Conservation (phyloP, 2,888 invertebrate species). For the Hemaris fuciformis region DNA sequence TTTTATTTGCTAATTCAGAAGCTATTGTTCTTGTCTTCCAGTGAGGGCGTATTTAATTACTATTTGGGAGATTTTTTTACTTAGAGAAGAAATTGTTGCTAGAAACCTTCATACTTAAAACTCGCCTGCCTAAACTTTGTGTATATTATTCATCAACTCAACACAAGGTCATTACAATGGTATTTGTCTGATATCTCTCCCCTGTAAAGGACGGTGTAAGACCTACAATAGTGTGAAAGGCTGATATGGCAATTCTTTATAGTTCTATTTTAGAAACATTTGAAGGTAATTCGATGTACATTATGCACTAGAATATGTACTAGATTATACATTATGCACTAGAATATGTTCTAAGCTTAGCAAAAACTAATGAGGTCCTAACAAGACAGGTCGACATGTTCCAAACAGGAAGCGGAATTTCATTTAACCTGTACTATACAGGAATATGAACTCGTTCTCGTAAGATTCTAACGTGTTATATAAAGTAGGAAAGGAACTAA, state of each 20-base stretch:
- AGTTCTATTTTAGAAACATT: too few relatives aligned
- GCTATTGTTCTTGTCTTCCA: not conserved
- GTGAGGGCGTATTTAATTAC: too few relatives aligned
- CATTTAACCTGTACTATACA: conserved; percentile 23
- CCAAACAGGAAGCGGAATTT: conserved; percentile 52
- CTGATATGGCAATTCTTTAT: too few relatives aligned
- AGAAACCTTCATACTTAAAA: too few relatives aligned
- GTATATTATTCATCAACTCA: too few relatives aligned
- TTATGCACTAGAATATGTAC: not conserved
- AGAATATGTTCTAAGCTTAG: not conserved
- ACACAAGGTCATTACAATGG: too few relatives aligned
- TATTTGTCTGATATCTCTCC: too few relatives aligned
- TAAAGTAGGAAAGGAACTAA: not conserved
- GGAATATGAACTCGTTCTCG: conserved; percentile 31
- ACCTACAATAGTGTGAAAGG: too few relatives aligned
- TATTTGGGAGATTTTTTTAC: too few relatives aligned
- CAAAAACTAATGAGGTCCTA: conserved; percentile 17
- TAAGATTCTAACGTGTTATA: conserved; percentile 11
- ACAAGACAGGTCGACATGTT: conserved; percentile 26
- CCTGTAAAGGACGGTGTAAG: too few relatives aligned
- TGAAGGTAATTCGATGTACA: not conserved
- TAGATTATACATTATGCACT: not conserved
- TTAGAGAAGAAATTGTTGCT: too few relatives aligned
- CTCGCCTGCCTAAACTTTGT: too few relatives aligned
- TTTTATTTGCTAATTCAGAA: not conserved